Evolutionary conservation across 2,888 invertebrate genomes (phyloP), one percentile per base, ranked within the genome.

Genomic region (Lasius fuliginosus): DNA sequence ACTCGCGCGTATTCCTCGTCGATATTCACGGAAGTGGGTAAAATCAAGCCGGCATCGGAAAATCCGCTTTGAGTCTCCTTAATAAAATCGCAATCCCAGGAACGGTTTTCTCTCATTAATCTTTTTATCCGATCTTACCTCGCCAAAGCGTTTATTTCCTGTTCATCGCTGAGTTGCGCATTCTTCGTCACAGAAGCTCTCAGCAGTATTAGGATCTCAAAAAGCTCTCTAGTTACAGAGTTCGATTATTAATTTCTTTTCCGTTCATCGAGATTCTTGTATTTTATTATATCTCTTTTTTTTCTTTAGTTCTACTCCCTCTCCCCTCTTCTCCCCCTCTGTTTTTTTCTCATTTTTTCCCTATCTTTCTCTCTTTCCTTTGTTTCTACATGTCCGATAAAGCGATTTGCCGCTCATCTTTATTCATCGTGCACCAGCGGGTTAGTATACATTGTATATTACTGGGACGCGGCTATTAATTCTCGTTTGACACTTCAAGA

Each of bases 401-500:
- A 90, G 83, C 87, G 89, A 90, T 89, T 89, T 87, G 81, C 77
- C 56, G 60, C 84, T 90, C 91, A 90, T 90, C 91, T 90, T 90
- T 90, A 90, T 90, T 90, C 90, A 90, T 90, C 90, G 88, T 65
- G 84, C 56, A 64, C 69, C 68, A 62, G 68, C 77, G 62, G 46
- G 69, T 83, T 69, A 46, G 83, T 89, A 88, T 89, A 90, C 87
- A 87, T 77, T 90, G 87, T 89, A 90, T 89, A 87, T 89, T 90
- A 87, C 86, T 85, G 53, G 30, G 56, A 65, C 49, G 71, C 46
- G 46, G 68, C 91, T 90, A 90, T 90, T 90, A 90, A 90, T 90
- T 90, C 87, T 83, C 87, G 89, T 90, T 90, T 90, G 90, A 90
- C 90, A 90, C 90, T 90, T 58, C 71, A 85, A 86, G 91, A 90